Percentiles rank a stretch among this genome's conserved stretches.
phyloP scores from a whole-genome alignment of 2,888 invertebrate genomes.

The Tipula unca region DNA sequence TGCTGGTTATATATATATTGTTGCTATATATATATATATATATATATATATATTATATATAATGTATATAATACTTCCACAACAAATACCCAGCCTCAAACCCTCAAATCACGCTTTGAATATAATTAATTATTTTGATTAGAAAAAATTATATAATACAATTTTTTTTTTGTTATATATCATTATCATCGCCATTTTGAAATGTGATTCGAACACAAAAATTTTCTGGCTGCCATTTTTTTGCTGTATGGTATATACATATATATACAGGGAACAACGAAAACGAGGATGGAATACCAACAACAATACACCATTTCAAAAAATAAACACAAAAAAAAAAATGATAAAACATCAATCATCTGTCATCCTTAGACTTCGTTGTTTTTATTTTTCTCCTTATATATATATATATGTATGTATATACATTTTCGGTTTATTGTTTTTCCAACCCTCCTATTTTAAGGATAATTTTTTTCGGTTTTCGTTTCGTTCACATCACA shows the following conservation, averaged over 20 bases:
- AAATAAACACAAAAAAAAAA: neutral
- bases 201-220: neutral
- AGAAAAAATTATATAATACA: conserved; percentile 14
- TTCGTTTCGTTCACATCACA: neutral
- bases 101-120: neutral
- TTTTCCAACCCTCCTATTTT: conserved; percentile 14
- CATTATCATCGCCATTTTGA: conserved; percentile 14
- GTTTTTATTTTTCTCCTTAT: neutral
- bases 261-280: neutral
- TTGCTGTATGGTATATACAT: neutral
- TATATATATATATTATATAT: no score
- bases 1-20: neutral
- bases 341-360: conserved; percentile 14
- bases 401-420: neutral
- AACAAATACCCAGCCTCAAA: neutral
- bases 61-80: neutral
- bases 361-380: neutral
- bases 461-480: neutral
- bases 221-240: conserved; percentile 9
- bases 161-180: conserved; percentile 2
- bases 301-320: neutral
- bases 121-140: conserved; percentile 14
- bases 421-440: neutral
- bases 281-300: neutral
- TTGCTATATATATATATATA: neutral